phyloP scores from a whole-genome alignment of 2,797 vertebrate genomes.

The Myripristis murdjan region DNA sequence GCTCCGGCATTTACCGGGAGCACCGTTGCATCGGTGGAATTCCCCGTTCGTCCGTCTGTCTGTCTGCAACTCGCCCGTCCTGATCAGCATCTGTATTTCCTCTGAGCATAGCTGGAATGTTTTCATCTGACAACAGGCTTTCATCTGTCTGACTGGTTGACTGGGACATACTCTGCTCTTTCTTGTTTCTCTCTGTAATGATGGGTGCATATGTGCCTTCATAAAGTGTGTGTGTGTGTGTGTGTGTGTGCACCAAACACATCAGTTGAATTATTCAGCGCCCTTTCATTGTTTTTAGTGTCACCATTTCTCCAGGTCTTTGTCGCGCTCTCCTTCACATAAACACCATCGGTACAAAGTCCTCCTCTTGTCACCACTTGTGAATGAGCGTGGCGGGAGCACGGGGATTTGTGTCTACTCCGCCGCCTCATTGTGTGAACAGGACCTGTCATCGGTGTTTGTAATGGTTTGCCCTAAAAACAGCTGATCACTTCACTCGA shows the following conservation, averaged over 20 bases:
- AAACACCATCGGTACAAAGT: conserved; percentile 22
- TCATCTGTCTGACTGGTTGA: conserved; percentile 43
- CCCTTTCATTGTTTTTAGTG: conserved; percentile 14
- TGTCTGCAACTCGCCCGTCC: conserved; percentile 26
- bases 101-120: conserved; percentile 30
- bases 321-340: not conserved
- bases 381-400: not conserved
- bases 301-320: conserved; percentile 34
- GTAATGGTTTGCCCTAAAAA: conserved; percentile 34
- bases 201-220: not conserved
- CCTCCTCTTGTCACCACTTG: conserved; percentile 17
- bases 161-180: conserved; percentile 27
- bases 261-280: conserved; percentile 55
- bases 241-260: conserved; percentile 1
- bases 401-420: conserved; percentile 42
- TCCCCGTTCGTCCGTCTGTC: conserved; percentile 10
- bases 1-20: not conserved
- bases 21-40: conserved; percentile 16
- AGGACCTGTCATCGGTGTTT: conserved; percentile 37
- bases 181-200: conserved; percentile 8
- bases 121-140: conserved; percentile 55
- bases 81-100: conserved; percentile 50
- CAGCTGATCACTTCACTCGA: conserved; percentile 26
- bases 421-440: conserved; percentile 47
- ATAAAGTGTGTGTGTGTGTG: not conserved